Base-by-base conservation (phyloP, 2,113 vertebrate genomes). In the Trogon surrucura region DNA sequence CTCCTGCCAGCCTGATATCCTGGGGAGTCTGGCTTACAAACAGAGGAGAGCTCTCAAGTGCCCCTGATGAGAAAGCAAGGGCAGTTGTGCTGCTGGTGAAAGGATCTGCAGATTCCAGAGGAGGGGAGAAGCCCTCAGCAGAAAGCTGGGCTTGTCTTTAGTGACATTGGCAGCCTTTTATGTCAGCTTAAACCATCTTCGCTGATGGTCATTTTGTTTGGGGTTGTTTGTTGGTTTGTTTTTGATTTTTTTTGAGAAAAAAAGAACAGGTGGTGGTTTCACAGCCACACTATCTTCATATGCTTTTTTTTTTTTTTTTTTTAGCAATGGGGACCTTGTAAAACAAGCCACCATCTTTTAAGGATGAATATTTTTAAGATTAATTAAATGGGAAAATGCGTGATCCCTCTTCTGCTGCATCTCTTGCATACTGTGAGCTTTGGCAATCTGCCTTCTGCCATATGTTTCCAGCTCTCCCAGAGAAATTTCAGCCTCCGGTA, bases 391-490 rank as follows among this genome's bases (percentile, higher is more conserved):
- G 71, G 77, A 64, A 80, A 19, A 20, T 1, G 69, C 73, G 93
- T 48, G 48, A 6, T 91, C 16, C n/a, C 25, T 48, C 80, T 32
- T 10, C 13, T 44, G 75, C 32, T 70, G 2, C 17, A 41, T 73
- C 54, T 84, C 65, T 41, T 21, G 51, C 60, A 17, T 11, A 1
- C 38, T 19, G 77, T 2, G 9, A n/a, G 86, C 74, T 86, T 60
- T 95, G 92, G 88, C 91, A 94, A 34, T 1, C 92, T 91, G 91
- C 85, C 92, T 91, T 11, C 69, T 62, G 83, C 86, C 94, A 74
- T 95, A 89, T 87, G 95, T 75, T 86, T 67, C 41, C 7, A 67
- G 64, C 61, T 95, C 38, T 80, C 44, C 27, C 34, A 13, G 84
- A 67, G 86, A 86, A 34, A 74, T 91, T 38, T 56, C 73, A 80